Base-by-base conservation (phyloP, 1,140 invertebrate species). In the Nixonia krombeini region DNA sequence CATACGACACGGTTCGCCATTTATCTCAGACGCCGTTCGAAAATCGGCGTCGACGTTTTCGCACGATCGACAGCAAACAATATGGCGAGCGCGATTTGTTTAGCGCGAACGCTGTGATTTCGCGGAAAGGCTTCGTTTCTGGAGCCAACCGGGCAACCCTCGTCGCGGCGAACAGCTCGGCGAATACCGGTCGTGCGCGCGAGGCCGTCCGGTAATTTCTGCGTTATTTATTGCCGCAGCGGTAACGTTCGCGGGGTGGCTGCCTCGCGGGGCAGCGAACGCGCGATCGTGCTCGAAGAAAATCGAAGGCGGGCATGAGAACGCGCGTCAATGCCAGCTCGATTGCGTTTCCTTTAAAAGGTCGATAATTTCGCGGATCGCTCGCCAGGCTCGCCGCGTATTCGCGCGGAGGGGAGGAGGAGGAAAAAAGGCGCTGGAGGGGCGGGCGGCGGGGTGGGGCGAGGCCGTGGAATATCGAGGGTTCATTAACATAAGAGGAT, bases 401-500 rank as follows among this genome's bases (percentile, higher is more conserved):
- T n/a, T n/a, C n/a, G n/a, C n/a, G n/a, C n/a, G n/a, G n/a, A n/a
- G n/a, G n/a, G n/a, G n/a, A n/a, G n/a, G n/a, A n/a, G n/a, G 46
- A 38, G 38, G 55, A 23, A 50, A 49, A 37, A 28, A 69, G 41
- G 56, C n/a, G n/a, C n/a, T n/a, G 49, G 58, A 41, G 55, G 51
- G 52, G 53, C 50, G 58, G 57, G 64, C 56, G 45, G 46, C 61
- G 51, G 50, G 66, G 53, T 61, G 41, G 50, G 52, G 55, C 65
- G 56, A 63, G 65, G 58, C 47, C 65, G 72, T 65, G 64, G 80
- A 83, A 83, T 81, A 83, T 81, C 81, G 81, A 83, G 69, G 63
- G 71, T 68, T 71, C 57, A 81, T 82, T 81, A 82, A 69, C 76
- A 83, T 78, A 79, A 81, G 73, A 75, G 73, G 72, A 79, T 73